phyloP scores from a whole-genome alignment of 2,113 vertebrate genomes.

The Psophia crepitans region DNA sequence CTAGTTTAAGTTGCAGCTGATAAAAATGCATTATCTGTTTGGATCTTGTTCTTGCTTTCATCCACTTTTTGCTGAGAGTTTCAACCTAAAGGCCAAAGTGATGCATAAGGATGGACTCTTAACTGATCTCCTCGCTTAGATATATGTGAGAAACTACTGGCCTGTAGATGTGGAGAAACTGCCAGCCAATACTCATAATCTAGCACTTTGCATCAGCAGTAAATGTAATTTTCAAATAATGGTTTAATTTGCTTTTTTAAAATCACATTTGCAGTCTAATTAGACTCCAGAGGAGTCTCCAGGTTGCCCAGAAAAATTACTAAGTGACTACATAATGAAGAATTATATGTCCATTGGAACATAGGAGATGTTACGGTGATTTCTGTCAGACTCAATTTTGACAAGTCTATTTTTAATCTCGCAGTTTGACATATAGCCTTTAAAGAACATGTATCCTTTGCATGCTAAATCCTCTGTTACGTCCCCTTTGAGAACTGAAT shows the following conservation, averaged over 20 bases:
- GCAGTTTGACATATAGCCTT: background rate
- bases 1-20: background rate
- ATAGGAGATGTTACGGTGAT: background rate
- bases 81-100: background rate
- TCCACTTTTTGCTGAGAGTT: background rate
- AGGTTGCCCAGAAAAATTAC: background rate
- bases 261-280: background rate
- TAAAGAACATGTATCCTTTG: background rate
- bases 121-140: background rate
- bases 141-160: background rate
- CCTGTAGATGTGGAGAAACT: background rate
- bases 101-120: background rate
- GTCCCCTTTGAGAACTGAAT: background rate
- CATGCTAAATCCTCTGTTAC: background rate
- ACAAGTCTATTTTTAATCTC: constrained; percentile 5
- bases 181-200: background rate
- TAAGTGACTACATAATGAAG: background rate
- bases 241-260: background rate
- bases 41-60: background rate
- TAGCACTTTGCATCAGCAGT: background rate
- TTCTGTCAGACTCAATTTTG: background rate
- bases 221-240: constrained; percentile 4
- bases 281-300: background rate
- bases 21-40: background rate
- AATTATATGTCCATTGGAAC: background rate